Percentiles rank a stretch among this genome's conserved stretches.
These are phyloP conservation scores for Acridotheres tristis DNA, from an alignment of 2,797 vertebrate species.

Conservation along the genomic window DNA sequence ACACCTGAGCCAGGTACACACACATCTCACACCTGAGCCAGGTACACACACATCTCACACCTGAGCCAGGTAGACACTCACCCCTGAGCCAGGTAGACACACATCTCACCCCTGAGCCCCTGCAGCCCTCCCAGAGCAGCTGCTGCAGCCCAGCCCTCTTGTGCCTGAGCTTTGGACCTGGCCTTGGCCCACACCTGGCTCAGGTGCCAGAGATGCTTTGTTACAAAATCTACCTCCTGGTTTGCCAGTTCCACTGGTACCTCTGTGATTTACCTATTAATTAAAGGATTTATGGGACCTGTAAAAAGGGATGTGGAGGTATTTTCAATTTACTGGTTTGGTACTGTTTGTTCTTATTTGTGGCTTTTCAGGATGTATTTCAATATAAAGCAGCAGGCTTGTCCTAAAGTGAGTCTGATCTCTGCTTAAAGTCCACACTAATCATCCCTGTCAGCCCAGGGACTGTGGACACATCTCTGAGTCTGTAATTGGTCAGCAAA, in stretches of 20 bases:
- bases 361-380: not conserved
- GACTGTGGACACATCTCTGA: not conserved
- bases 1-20: no score
- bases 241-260: not conserved
- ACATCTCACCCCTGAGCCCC: no score
- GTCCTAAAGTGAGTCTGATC: not conserved
- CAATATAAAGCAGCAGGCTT: not conserved
- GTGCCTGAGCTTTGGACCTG: no score
- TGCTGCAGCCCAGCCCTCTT: no score
- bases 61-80: no score
- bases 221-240: conserved; percentile 15
- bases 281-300: not conserved
- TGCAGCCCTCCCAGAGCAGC: no score
- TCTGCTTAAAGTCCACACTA: not conserved
- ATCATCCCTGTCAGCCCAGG: not conserved
- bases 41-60: no score
- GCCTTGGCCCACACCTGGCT: no score
- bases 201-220: not conserved
- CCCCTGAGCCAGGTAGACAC: no score
- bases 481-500: not conserved
- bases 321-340: not conserved
- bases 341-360: not conserved
- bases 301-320: not conserved
- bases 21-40: no score
- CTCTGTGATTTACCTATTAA: not conserved